Conservation (phyloP, 2,888 invertebrate species). For the Ditylenchus weischeri region DNA sequence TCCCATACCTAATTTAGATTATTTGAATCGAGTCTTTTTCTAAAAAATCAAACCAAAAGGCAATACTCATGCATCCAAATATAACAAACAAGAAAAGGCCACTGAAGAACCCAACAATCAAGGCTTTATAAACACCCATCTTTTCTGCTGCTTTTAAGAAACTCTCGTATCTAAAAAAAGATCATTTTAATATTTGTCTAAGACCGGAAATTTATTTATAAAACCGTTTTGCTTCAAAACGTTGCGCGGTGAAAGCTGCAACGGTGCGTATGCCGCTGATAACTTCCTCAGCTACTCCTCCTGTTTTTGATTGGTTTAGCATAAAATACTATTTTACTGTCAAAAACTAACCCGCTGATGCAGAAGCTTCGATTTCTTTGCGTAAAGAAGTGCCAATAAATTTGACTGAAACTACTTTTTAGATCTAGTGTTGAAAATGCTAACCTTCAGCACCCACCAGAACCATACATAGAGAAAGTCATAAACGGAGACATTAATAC, state of each 20-base stretch:
- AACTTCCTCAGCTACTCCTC: slow-evolving; percentile 59
- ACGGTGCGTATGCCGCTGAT: slow-evolving; percentile 51
- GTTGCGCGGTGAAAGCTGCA: slow-evolving; percentile 39
- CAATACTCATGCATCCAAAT: slow-evolving; percentile 58
- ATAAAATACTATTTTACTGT: background rate
- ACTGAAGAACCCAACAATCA: slow-evolving; percentile 32
- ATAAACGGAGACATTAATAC: slow-evolving; percentile 43
- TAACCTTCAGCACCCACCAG: background rate
- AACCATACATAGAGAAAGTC: background rate
- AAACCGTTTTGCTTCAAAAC: slow-evolving; percentile 34
- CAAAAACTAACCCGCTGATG: slow-evolving; percentile 46
- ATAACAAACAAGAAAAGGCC: slow-evolving; percentile 55
- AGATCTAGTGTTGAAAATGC: background rate
- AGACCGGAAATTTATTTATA: background rate
- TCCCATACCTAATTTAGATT: slow-evolving; percentile 31
- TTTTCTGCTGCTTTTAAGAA: slow-evolving; percentile 15
- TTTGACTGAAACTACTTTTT: slow-evolving; percentile 32
- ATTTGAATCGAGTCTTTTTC: background rate
- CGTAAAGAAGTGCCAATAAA: slow-evolving; percentile 36
- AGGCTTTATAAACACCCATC: slow-evolving; percentile 33
- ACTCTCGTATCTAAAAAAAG: slow-evolving; percentile 12
- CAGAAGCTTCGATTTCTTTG: slow-evolving; percentile 60
- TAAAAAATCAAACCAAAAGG: slow-evolving; percentile 45
- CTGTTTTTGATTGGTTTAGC: slow-evolving; percentile 17
- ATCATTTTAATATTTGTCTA: background rate